Evolutionary conservation across 2,888 invertebrate genomes (phyloP), one percentile per base, ranked within the genome.

Genomic region (Arge pagana): DNA sequence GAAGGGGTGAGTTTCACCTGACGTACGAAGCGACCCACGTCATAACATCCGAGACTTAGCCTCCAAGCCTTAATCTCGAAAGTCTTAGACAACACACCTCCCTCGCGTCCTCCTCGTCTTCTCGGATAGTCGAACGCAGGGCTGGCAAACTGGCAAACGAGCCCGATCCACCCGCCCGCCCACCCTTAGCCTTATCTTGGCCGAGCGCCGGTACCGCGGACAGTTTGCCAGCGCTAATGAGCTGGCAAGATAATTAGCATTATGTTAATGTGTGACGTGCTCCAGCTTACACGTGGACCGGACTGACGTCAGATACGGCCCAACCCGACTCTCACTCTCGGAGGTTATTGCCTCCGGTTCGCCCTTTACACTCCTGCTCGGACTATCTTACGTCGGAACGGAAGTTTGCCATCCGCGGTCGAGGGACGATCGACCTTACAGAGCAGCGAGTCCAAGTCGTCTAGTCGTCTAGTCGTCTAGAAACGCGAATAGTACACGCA

Each of bases 221-320:
- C 75, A 76, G 73, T 73, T 76, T 72, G 67, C 70, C 65, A 62
- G 67, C 69, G 71, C 72, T 74, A 76, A 76, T 74, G 74, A 76
- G 74, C 74, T 71, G 66, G 74, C 70, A 72, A 70, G 73, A 73
- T 76, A 75, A 75, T 75, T 76, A 76, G 72, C 72, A 76, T 74
- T 74, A 74, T 73, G 73, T 74, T 74, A 73, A 73, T 72, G 71
- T 64, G 71, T 67, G 71, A 73, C 68, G 71, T 64, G 64, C 64
- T 62, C 63, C 58, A 60, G 62, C 49, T 3, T 10, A 26, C 28
- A 55, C 50, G 39, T 58, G 51, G 61, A 61, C 58, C 61, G 64
- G 61, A 63, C 67, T 58, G 62, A 63, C 65, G n/a, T n/a, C n/a
- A n/a, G n/a, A 45, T 45, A 45, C 33, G 67, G 69, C 66, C 65